Evolutionary conservation across 2,888 invertebrate species (phyloP), one percentile per base, ranked within the genome.

Genomic region (Geotrupes spiniger): DNA sequence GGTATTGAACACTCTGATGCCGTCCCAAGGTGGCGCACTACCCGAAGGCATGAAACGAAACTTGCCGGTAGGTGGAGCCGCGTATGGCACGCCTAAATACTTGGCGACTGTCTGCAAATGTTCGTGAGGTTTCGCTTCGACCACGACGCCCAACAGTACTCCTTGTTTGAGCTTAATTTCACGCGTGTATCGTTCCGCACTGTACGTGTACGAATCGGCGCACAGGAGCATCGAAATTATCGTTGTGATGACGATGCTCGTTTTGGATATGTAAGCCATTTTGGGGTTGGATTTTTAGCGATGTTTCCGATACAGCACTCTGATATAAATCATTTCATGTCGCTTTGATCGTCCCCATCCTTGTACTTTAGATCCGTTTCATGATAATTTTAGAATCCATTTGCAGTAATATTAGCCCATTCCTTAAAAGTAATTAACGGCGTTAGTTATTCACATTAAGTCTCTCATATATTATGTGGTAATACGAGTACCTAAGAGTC

Each of bases 11-110:
- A 81, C 79, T 66, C 81, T 82, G 1, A 84, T 75, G 0, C 82
- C 84, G 4, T 83, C 75, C 93, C 93, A 92, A 0, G 87, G 85
- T 42, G 87, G 82, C 0, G 92, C 90, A 44, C 85, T 87, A 33
- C 85, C 83, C 76, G 78, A 65, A 6, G 73, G 72, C 73, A 73
- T 73, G 57, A 71, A 73, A 50, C 85, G 78, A 41, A 87, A 76
- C 47, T 75, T 80, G 4, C 84, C 87, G 3, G 84, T 78, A 1
- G 90, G 90, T 6, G 90, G 81, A 26, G 87, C 88, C 2, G 91
- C 90, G 72, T 89, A 91, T 2, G 90, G 91, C 59, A 91, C 79
- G 2, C 90, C 89, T 43, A 85, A 74, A 67, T 83, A 89, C 69
- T 88, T 85, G 67, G 88, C 87, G 52, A 89, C 84, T 17, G 76